These are phyloP conservation scores for Gallinago stenura DNA, from an alignment of 2,797 vertebrate species.

Conservation along the genomic window DNA sequence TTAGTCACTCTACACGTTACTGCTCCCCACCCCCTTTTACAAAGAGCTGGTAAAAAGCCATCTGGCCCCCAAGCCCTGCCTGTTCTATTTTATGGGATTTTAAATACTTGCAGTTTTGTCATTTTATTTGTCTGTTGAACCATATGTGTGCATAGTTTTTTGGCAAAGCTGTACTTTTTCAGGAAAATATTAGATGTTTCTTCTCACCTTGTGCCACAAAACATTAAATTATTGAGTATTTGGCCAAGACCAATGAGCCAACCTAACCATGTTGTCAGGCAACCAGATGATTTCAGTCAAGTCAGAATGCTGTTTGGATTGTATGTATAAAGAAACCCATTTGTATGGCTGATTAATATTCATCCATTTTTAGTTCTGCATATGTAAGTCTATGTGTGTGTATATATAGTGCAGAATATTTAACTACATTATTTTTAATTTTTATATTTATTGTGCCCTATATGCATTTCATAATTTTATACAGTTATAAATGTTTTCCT, in stretches of 20 bases:
- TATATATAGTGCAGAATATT: background rate
- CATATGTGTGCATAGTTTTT: background rate
- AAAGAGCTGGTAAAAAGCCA: conserved; percentile 7
- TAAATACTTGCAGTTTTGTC: background rate
- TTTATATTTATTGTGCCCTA: background rate
- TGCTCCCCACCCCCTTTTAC: background rate
- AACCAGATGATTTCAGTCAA: background rate
- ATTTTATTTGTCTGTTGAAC: background rate
- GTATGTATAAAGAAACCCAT: background rate
- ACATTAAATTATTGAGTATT: background rate
- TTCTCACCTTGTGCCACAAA: background rate
- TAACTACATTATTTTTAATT: background rate
- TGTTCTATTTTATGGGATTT: background rate
- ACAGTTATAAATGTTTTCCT: background rate
- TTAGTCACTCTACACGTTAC: background rate
- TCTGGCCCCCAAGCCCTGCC: background rate
- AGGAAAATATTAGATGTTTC: background rate
- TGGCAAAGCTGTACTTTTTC: background rate
- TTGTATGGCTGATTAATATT: background rate
- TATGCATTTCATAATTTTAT: background rate
- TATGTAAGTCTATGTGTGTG: background rate
- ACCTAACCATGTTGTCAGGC: background rate
- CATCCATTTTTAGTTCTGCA: background rate
- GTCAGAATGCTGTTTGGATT: background rate
- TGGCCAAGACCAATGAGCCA: background rate